Evolutionary conservation across 2,888 invertebrate species (phyloP), one percentile per base, ranked within the genome.

Genomic region (Timema podura): DNA sequence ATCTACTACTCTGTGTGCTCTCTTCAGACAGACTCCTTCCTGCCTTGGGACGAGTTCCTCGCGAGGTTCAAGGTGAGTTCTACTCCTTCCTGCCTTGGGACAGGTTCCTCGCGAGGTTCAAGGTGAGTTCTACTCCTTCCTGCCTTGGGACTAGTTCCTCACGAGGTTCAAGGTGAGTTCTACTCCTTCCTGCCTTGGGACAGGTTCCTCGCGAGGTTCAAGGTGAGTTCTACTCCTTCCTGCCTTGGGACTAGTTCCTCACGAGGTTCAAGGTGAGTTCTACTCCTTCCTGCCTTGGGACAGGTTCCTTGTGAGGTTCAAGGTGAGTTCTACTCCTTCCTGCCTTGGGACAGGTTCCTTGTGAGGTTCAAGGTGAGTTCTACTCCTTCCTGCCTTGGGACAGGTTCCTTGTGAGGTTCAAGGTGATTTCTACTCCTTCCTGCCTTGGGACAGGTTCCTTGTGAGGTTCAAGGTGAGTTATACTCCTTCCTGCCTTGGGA

Each of bases 1-100:
- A 94, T 98, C 76, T 96, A 92, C 80, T 94, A 96, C 79, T 94
- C 96, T 2, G 90, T 97, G 7, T 96, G 96, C 82, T 91, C 96
- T 0, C 85, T 96, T 68, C 85, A 90, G 76, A 89, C 91, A 0
- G 88, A 91, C 76, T 89, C 89, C 65, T 91, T 91, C 77, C 82
- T 96, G 71, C 88, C 91, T 3, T 96, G 95, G 95, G 91, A 92
- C 71, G 96, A 96, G 75, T 96, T 97, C 80, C 85, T 93, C 74
- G 91, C 92, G 79, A 86, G 95, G 79, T 93, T 98, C 79, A 92
- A 94, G 78, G 83, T 83, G 76, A 78, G 76, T 74, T 54, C 0
- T 88, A 91, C 76, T 89, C 89, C 65, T 91, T 91, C 77, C 82
- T 96, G 71, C 88, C 91, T 3, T 96, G 95, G 95, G 91, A 92